Evolutionary conservation across 2,797 vertebrate species (phyloP).

Genomic region (Vipera latastei): DNA sequence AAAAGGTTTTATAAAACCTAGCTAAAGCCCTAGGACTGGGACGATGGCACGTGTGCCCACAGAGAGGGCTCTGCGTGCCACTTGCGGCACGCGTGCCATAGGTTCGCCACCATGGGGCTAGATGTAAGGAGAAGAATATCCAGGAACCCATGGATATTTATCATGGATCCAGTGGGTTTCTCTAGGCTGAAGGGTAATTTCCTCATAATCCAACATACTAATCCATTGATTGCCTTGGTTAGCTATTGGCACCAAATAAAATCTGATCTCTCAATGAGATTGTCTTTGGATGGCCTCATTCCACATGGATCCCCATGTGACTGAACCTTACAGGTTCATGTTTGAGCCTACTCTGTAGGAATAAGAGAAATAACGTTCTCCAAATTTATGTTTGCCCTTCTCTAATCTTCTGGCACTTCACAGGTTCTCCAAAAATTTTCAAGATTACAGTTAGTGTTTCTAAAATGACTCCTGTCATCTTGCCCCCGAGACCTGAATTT

Average conservation of each 20-base stretch:
- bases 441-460: not conserved
- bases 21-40: too few species aligned
- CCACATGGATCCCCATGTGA: not conserved
- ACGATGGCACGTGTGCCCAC: too few species aligned
- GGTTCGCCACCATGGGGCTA: not conserved
- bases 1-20: too few species aligned
- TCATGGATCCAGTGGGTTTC: not conserved
- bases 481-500: not conserved
- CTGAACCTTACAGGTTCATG: not conserved
- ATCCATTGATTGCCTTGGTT: not conserved
- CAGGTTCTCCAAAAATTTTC: not conserved
- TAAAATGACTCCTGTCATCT: not conserved
- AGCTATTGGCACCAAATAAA: not conserved
- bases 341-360: not conserved
- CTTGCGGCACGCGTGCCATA: too few species aligned
- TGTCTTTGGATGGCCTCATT: not conserved
- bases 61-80: too few species aligned
- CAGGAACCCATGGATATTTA: not conserved
- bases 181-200: not conserved
- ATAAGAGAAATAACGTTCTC: not conserved
- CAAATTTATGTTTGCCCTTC: not conserved
- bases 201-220: not conserved
- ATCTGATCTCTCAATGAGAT: not conserved
- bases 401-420: not conserved
- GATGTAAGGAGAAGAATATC: not conserved